These are phyloP conservation scores for Beris chalybata DNA, from an alignment of 2,888 invertebrate genomes.

Conservation along the genomic window DNA sequence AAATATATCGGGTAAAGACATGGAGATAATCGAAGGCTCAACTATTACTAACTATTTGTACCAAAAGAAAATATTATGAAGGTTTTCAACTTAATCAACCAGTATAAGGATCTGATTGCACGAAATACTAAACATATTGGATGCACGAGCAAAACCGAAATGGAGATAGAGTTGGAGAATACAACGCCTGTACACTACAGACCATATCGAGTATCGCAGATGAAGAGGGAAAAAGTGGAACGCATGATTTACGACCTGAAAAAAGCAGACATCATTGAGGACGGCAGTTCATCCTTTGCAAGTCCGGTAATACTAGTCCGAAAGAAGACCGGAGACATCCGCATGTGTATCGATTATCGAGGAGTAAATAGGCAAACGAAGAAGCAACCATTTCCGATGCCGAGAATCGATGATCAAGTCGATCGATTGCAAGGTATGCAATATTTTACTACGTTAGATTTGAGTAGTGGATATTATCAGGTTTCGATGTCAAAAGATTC, in stretches of 20 bases:
- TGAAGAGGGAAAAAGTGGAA: not conserved
- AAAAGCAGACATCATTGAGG: not conserved
- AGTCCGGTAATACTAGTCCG: not conserved
- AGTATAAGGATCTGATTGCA: not conserved
- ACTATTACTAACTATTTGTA: too few relatives aligned
- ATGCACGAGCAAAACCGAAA: not conserved
- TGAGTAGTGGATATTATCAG: conserved; percentile 41
- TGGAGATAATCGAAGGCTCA: not conserved
- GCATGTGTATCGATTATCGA: conserved; percentile 2
- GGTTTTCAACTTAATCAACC: not conserved
- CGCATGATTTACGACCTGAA: not conserved
- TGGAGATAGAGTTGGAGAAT: not conserved
- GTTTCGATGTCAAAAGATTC: conserved; percentile 41
- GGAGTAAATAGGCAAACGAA: not conserved
- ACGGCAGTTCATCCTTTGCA: not conserved
- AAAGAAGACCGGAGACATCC: conserved; percentile 5
- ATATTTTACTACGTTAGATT: conserved; percentile 40
- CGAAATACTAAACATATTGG: not conserved
- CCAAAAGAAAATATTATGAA: not conserved
- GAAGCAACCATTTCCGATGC: conserved; percentile 4
- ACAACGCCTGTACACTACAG: not conserved
- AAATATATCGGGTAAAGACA: conserved; percentile 3
- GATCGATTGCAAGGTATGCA: conserved; percentile 33
- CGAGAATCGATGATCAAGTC: conserved; percentile 8
- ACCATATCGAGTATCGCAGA: not conserved